These are phyloP conservation scores for Eumerus sabulonum DNA, from an alignment of 2,888 invertebrate genomes.

Conservation along the genomic window DNA sequence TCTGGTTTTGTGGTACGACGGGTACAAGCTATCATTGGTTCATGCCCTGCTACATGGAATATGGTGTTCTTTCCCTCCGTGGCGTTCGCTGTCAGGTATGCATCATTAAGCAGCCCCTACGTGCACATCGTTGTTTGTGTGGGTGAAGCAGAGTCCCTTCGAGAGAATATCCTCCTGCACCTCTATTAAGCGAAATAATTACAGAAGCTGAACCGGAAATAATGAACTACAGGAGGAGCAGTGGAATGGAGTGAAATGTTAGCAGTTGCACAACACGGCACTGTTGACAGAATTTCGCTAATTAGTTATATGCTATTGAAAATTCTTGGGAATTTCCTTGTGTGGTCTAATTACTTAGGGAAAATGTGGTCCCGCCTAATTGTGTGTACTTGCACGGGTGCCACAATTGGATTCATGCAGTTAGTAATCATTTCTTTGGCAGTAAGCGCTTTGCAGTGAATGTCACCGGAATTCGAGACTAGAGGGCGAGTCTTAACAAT, in stretches of 20 bases:
- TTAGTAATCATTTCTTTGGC: conserved; percentile 15
- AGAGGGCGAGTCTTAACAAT: neutral
- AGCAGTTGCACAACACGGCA: conserved; percentile 30
- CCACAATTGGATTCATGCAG: conserved; percentile 35
- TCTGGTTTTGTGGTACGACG: neutral
- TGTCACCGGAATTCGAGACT: conserved; percentile 31
- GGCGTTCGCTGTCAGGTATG: conserved; percentile 34
- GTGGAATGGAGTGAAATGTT: conserved; percentile 14
- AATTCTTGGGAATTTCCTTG: conserved; percentile 61
- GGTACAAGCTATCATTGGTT: conserved; percentile 1
- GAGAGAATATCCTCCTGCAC: neutral
- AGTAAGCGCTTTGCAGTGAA: conserved; percentile 14
- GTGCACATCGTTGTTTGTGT: conserved; percentile 45
- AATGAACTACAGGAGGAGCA: neutral
- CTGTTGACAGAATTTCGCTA: conserved; percentile 63
- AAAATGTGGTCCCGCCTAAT: conserved; percentile 47
- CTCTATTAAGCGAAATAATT: conserved; percentile 48
- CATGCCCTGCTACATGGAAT: neutral
- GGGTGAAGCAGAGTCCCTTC: conserved; percentile 6
- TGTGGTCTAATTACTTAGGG: conserved; percentile 61
- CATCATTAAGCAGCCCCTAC: conserved; percentile 49
- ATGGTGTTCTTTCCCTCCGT: conserved; percentile 16
- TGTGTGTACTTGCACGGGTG: conserved; percentile 43
- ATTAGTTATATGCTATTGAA: conserved; percentile 65
- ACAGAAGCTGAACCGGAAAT: conserved; percentile 18